A percentile compares a stretch with the other conserved stretches of the same genome.
Conservation (phyloP, 2,113 vertebrate species). For the Ameiurus melas region DNA sequence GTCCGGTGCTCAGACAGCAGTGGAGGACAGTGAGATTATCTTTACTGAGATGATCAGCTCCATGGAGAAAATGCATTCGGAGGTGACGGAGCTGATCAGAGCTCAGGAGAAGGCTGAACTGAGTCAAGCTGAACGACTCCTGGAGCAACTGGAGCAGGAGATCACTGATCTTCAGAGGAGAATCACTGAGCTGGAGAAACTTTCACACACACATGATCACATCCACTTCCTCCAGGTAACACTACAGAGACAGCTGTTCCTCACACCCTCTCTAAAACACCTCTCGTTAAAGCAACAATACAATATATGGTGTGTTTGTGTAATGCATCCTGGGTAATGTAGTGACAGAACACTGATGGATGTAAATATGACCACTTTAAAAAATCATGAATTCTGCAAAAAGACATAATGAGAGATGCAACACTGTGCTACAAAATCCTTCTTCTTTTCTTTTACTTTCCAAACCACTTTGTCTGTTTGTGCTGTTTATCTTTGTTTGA, state of each 20-base stretch:
- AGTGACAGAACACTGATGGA: no score
- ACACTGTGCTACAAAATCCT: no score
- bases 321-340: no score
- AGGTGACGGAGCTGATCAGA: not conserved
- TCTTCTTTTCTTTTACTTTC: no score
- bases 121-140: not conserved
- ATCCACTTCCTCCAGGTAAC: slow-evolving; percentile 43
- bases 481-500: not conserved
- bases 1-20: not conserved
- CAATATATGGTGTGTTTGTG: no score
- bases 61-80: not conserved
- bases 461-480: no score
- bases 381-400: no score
- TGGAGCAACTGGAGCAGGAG: slow-evolving; percentile 40
- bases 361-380: no score
- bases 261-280: no score
- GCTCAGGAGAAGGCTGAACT: not conserved
- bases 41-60: not conserved
- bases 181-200: slow-evolving; percentile 32
- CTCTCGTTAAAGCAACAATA: no score
- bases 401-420: no score
- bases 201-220: slow-evolving; percentile 47
- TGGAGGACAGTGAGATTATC: not conserved
- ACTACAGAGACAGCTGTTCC: no score
- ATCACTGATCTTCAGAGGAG: slow-evolving; percentile 38